These are phyloP conservation scores for Pectinophora gossypiella DNA, from an alignment of 1,140 invertebrate species.

Conservation along the genomic window DNA sequence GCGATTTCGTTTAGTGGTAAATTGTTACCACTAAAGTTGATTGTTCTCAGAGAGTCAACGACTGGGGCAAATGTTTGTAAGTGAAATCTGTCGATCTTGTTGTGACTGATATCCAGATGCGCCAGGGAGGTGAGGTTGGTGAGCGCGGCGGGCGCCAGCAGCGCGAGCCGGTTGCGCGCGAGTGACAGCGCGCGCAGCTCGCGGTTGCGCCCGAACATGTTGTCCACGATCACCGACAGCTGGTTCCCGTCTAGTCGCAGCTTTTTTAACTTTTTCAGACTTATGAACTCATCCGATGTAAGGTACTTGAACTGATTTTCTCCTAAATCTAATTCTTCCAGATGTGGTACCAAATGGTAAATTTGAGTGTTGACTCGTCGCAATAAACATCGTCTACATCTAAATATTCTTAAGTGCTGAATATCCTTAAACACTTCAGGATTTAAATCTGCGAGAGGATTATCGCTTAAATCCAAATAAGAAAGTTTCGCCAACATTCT, in stretches of 20 bases:
- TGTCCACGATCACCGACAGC: conserved; percentile 83
- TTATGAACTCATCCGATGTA: conserved; percentile 82
- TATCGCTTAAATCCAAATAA: conserved; percentile 84
- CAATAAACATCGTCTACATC: conserved; percentile 82
- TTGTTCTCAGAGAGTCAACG: conserved; percentile 76
- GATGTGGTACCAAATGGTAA: conserved; percentile 82
- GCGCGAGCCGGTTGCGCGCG: conserved; percentile 83
- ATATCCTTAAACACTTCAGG: conserved; percentile 88
- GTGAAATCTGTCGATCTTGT: conserved; percentile 82
- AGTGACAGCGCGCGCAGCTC: conserved; percentile 77
- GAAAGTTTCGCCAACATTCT: conserved; percentile 80
- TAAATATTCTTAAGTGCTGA: conserved; percentile 80
- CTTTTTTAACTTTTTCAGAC: conserved; percentile 80
- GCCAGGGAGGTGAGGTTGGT: conserved; percentile 79
- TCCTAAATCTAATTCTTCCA: conserved; percentile 84
- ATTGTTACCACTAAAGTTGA: conserved; percentile 83
- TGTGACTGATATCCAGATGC: conserved; percentile 83
- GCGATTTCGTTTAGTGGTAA: conserved; percentile 64
- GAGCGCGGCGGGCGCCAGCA: conserved; percentile 82
- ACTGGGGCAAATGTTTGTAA: conserved; percentile 77
- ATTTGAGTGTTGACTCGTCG: conserved; percentile 85
- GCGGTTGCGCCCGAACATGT: conserved; percentile 81
- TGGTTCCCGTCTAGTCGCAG: conserved; percentile 86
- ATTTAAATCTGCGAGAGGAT: conserved; percentile 81
- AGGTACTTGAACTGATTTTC: conserved; percentile 87